Base-by-base conservation (phyloP, 2,888 invertebrate genomes). In the Ypsolopha sequella region DNA sequence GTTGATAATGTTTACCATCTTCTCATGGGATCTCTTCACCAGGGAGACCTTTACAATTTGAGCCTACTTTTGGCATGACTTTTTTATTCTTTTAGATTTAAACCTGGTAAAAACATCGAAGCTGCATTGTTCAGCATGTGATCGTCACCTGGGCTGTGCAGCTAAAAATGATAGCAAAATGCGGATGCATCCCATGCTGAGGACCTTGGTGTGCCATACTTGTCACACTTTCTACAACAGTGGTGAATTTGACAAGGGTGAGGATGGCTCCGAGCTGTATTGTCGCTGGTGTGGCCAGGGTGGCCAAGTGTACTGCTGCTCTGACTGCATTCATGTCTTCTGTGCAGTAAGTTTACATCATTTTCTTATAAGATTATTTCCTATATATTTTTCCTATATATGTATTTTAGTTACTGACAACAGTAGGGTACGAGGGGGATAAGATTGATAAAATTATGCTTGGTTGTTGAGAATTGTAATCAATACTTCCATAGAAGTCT, bases 221-320 rank as follows among this genome's bases (percentile, higher is more conserved):
- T 94, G 94, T 70, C 91, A 91, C 60, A 90, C 91, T 41, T 94
- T 94, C 68, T 94, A 94, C 66, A 92, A 92, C 51, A 93, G 93
- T 69, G 94, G 94, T 6, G 93, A 92, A 61, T 94, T 94, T 71
- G 93, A 92, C 54, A 93, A 93, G 76, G 94, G 94, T 49, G 93
- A 94, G 70, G 94, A 94, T 78, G 93, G 93, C 33, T 94, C 93
- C 11, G 94, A 94, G 68, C 76, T 94, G 55, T 94, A 94, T 65
- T 94, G 94, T 61, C 88, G 94, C 48, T 94, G 94, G 94, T 94
- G 94, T 65, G 94, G 94, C 0, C 93, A 94, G 70, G 94, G 90
- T 6, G 92, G 92, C 6, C 91, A 92, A 73, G 92, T 94, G 1
- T 91, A 93, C 64, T 94, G 94, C 66, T 94, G 94, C 65, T 91